A percentile compares a stretch with the other conserved stretches of the same genome.
Conservation (phyloP, 2,797 vertebrate genomes). For the Cyprinella venusta region DNA sequence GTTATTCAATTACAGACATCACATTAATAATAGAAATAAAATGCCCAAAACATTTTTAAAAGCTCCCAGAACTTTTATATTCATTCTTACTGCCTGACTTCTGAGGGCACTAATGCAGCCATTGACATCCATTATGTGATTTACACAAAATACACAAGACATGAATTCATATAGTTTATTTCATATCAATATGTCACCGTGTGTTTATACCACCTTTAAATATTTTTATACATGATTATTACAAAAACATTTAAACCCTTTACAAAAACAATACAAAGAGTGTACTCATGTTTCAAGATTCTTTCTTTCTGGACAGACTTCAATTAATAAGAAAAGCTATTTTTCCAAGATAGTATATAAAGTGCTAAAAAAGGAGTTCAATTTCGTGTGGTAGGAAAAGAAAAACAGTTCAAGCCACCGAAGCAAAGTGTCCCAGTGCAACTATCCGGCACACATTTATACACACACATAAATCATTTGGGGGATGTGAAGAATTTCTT, state of each 20-base stretch:
- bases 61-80: neutral
- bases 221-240: neutral
- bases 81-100: neutral
- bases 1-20: neutral
- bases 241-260: neutral
- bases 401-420: neutral
- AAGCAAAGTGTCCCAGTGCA: neutral
- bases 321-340: neutral
- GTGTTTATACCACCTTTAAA: neutral
- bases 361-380: conserved; percentile 6
- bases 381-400: neutral
- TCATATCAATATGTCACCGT: neutral
- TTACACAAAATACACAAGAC: neutral
- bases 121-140: neutral
- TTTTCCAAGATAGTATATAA: neutral
- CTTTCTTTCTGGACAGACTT: neutral
- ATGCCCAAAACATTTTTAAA: neutral
- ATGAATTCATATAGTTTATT: conserved; percentile 28
- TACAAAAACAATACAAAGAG: neutral
- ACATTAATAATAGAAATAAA: neutral
- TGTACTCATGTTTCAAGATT: neutral
- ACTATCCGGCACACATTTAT: neutral
- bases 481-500: conserved; percentile 76
- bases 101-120: neutral
- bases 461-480: conserved; percentile 58